Base-by-base conservation (phyloP, 2,113 vertebrate genomes). In the Gyps fulvus region DNA sequence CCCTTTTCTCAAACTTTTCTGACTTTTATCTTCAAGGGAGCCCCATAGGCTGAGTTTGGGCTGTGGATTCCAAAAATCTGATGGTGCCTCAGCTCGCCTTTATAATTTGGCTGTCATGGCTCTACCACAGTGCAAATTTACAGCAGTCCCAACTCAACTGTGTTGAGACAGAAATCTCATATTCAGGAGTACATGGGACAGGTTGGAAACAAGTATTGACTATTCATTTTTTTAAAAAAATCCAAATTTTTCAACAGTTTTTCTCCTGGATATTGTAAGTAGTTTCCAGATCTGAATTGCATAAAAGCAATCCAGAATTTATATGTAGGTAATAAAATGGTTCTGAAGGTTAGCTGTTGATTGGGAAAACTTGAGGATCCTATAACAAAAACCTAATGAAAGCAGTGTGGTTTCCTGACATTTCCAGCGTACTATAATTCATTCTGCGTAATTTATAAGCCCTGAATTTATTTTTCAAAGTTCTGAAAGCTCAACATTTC, bases 21-120 rank as follows among this genome's bases (percentile, higher is more conserved):
- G 58, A 87, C 62, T 96, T 96, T 65, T 71, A 65, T 70, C 82
- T 91, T 71, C 66, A 70, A 86, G 84, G 66, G 91, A 95, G 42
- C 16, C 59, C 87, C 73, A 58, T 9, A n/a, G 66, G 70, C 50
- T 70, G 38, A 87, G 42, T 83, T 83, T 66, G 63, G 66, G 76
- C 50, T 70, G 47, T 43, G n/a, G 45, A 77, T 86, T 94, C 93
- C 45, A 94, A 91, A 84, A 89, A 80, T 27, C 19, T 62, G 49
- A 72, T 36, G 45, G 31, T 82, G 78, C 31, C 78, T 87, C 63
- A 69, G 67, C 54, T 94, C 3, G 0, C 19, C 31, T 36, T 72
- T 84, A 57, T 45, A 89, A 92, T 89, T 92, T 85, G 78, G 66
- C 66, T 93, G 52, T 85, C 6, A 0, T 31, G 62, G 73, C 17